phyloP scores from a whole-genome alignment of 1,140 invertebrate genomes.

The Octopus sinensis region DNA sequence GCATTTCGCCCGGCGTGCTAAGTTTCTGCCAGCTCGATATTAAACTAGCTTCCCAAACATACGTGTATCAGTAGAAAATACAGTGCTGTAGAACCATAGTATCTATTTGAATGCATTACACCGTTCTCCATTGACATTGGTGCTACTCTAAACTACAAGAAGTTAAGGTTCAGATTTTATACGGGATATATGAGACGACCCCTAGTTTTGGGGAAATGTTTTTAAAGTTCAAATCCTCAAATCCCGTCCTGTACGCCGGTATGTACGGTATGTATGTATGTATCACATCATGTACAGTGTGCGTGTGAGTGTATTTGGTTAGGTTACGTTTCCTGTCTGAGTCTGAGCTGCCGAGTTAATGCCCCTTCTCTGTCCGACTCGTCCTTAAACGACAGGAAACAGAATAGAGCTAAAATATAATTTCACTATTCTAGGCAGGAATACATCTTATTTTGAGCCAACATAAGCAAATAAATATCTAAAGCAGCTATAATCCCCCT shows the following conservation, averaged over 20 bases:
- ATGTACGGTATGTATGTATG: not conserved
- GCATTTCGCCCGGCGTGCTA: not conserved
- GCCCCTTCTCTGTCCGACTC: no score
- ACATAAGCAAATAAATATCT: no score
- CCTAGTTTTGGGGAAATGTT: not conserved
- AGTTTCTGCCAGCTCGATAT: not conserved
- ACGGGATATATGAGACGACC: not conserved
- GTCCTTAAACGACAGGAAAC: no score
- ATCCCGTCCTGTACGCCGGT: not conserved
- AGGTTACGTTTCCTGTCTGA: no score
- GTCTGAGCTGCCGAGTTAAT: no score
- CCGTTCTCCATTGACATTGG: not conserved
- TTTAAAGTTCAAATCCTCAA: not conserved
- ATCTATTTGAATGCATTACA: not conserved
- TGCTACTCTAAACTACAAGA: not conserved
- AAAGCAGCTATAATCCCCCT: no score
- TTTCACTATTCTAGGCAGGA: no score
- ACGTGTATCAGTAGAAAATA: not conserved
- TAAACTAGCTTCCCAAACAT: not conserved
- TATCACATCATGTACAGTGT: no score
- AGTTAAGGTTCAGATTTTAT: constrained; percentile 4
- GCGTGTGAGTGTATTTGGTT: no score
- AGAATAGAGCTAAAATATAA: no score
- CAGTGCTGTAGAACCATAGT: not conserved
- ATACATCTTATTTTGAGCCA: no score